These are phyloP conservation scores for Drosophila pruinosa DNA, from an alignment of 1,140 invertebrate genomes.

Conservation along the genomic window DNA sequence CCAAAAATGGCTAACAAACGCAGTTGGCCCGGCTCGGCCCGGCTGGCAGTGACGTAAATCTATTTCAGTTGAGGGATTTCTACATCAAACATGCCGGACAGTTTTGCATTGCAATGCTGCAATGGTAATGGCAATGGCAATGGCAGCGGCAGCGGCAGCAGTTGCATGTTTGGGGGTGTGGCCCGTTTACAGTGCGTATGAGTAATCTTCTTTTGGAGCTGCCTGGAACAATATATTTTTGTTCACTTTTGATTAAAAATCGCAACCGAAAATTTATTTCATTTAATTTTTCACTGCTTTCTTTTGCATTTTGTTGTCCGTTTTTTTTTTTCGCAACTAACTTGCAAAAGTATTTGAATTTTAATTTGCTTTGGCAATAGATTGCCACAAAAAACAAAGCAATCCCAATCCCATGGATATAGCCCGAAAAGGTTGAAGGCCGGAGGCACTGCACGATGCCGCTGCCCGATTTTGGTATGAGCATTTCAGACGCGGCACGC, in stretches of 20 bases:
- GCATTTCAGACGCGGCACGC: conserved; percentile 31
- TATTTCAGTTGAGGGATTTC: conserved; percentile 81
- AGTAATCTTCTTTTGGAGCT: conserved; percentile 49
- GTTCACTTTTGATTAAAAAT: conserved; percentile 64
- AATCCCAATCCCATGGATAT: too few species aligned
- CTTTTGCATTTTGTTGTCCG: conserved; percentile 6
- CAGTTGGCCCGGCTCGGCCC: conserved; percentile 58
- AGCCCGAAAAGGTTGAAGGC: background rate
- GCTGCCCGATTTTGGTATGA: conserved; percentile 42
- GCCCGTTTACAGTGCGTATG: conserved; percentile 59
- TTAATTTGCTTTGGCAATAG: conserved; percentile 63
- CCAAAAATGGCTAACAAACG: conserved; percentile 74
- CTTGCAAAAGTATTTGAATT: conserved; percentile 69
- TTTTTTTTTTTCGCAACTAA: conserved; percentile 26
- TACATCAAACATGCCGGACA: conserved; percentile 75
- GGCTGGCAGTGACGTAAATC: conserved; percentile 78
- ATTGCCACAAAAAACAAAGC: conserved; percentile 18
- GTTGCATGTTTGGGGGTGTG: conserved; percentile 44
- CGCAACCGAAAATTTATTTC: conserved; percentile 65
- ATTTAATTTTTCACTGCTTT: conserved; percentile 58
- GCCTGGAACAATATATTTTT: conserved; percentile 28
- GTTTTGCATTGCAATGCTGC: conserved; percentile 66
- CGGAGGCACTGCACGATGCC: background rate
- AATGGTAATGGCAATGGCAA: too few species aligned
- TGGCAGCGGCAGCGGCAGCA: conserved; percentile 16